Percentiles rank a stretch among this genome's conserved stretches.
phyloP scores from a whole-genome alignment of 1,140 invertebrate genomes.

The Armadillidium nasatum region DNA sequence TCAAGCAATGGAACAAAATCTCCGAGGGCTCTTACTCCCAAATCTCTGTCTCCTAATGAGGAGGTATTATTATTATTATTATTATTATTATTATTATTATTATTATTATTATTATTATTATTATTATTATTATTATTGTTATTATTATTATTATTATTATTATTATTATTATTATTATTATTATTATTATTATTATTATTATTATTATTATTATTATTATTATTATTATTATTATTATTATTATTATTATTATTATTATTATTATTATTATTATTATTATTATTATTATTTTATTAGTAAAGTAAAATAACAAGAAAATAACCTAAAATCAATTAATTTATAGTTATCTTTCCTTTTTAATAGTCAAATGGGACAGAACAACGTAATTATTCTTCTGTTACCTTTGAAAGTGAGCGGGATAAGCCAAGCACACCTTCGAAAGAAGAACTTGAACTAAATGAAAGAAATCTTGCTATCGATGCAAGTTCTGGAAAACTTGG shows the following conservation, averaged over 20 bases:
- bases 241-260: not conserved
- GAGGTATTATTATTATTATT: not conserved
- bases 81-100: not conserved
- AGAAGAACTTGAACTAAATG: conserved; percentile 59
- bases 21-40: not conserved
- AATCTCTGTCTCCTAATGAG: not conserved
- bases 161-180: not conserved
- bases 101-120: not conserved
- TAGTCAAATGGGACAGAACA: no score
- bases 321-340: no score
- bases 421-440: conserved; percentile 53
- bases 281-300: not conserved
- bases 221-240: not conserved
- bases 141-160: conserved; percentile 6
- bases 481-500: conserved; percentile 61
- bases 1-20: not conserved
- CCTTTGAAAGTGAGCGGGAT: conserved; percentile 53
- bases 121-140: not conserved
- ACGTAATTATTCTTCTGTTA: not conserved
- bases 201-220: not conserved
- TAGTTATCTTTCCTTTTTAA: no score
- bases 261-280: conserved; percentile 10
- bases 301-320: no score
- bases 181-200: not conserved
- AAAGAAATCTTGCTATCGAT: conserved; percentile 55